Conservation (phyloP, 2,113 vertebrate species). For the Damaliscus lunatus region DNA sequence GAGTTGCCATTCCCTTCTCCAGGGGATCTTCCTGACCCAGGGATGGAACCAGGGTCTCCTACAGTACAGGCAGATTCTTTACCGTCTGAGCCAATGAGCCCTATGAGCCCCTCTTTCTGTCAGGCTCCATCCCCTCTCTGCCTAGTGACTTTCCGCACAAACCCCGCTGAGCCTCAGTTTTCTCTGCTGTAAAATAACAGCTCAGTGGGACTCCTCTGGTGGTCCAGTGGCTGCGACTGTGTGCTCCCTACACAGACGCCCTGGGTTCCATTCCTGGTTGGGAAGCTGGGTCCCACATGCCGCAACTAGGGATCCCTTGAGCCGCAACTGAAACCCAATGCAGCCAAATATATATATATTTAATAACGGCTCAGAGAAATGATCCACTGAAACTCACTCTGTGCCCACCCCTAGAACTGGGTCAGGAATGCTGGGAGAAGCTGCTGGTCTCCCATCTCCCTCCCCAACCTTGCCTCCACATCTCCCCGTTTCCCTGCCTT, state of each 20-base stretch:
- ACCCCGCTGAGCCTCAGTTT: background rate
- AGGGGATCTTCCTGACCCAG: background rate
- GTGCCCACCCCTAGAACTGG: background rate
- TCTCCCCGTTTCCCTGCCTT: background rate
- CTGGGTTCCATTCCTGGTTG: background rate
- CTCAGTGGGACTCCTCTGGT: background rate
- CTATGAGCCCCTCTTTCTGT: background rate
- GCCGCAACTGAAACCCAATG: background rate
- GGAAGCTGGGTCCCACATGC: background rate
- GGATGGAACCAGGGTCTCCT: background rate
- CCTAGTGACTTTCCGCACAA: fast-evolving
- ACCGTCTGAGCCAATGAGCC: background rate
- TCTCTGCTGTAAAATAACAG: background rate
- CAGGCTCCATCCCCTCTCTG: background rate
- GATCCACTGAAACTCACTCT: background rate
- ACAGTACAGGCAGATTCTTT: background rate
- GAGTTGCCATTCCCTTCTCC: background rate
- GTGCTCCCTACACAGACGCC: fast-evolving
- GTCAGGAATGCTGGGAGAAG: fast-evolving
- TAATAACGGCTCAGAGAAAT: background rate
- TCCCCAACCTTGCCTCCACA: background rate
- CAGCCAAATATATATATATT: background rate
- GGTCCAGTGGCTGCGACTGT: background rate
- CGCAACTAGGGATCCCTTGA: background rate
- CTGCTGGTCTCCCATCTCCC: background rate